Base-by-base conservation (phyloP, 2,888 invertebrate species). In the Octonoba sinensis region DNA sequence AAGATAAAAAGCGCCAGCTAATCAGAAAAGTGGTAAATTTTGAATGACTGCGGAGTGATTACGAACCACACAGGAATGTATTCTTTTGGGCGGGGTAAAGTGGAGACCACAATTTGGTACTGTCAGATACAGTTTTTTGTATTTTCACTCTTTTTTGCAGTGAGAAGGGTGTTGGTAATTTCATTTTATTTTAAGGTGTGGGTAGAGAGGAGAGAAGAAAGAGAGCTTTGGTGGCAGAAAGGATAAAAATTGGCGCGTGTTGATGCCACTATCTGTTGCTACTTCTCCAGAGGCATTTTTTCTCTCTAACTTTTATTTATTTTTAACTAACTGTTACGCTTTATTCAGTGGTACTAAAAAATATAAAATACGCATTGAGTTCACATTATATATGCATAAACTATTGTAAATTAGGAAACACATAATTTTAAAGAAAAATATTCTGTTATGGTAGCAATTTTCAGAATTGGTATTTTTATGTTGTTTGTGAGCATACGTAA, bases 1-100 rank as follows among this genome's bases (percentile, higher is more conserved):
- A 46, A 49, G 51, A 46, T 46, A 1, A 4, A 64, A 64, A 46
- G 27, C 36, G 60, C 59, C 47, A 60, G 67, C 75, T 75, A 75
- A 75, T 75, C 75, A 75, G 75, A 75, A 75, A 69, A 69, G 75
- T 75, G 75, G 75, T 75, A 67, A 75, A 75, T 75, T 75, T 75
- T 75, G 67, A 75, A 75, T 75, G 75, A 75, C 60, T 54, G 46
- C 57, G 59, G 74, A 74, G 66, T 66, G 74, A 74, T 74, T 74
- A 74, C 74, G 59, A 66, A 65, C 66, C 74, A 44, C 74, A 66
- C 22, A 66, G 74, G 66, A 66, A 57, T 27, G 11, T 18, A 36
- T 22, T 24, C 57, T 49, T 15, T 15, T 49, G 66, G 36, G 36
- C 56, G 72, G 20, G 24, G 74, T 46, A 56, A 49, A 47, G 54